phyloP scores from a whole-genome alignment of 2,113 vertebrate species.

The Sorex fumeus region DNA sequence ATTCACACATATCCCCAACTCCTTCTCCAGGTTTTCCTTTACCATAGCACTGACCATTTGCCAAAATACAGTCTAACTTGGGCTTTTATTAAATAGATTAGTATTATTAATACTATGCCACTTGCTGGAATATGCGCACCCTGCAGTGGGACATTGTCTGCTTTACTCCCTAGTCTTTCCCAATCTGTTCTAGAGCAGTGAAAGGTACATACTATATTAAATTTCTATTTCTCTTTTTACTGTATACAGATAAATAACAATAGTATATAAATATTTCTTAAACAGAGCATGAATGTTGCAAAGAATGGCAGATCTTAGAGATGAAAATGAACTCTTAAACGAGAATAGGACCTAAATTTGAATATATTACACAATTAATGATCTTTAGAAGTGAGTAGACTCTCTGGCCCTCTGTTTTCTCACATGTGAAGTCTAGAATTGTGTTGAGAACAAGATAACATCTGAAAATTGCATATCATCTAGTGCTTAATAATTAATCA shows the following conservation, averaged over 20 bases:
- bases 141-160: not conserved
- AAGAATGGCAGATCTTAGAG: not conserved
- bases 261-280: not conserved
- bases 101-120: not conserved
- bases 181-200: not conserved
- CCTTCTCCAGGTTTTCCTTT: not conserved
- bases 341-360: not conserved
- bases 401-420: constrained; percentile 37
- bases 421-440: not conserved
- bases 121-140: not conserved
- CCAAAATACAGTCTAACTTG: not conserved
- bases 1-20: not conserved
- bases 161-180: not conserved
- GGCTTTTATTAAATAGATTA: not conserved
- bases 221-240: not conserved
- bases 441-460: constrained; percentile 41
- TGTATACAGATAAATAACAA: not conserved
- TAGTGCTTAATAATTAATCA: not conserved
- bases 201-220: not conserved
- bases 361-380: not conserved
- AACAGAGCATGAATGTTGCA: not conserved
- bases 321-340: not conserved
- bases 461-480: not conserved
- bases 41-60: not conserved
- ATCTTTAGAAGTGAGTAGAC: not conserved